Base-by-base conservation (phyloP, 2,888 invertebrate genomes). In the Leucophora obtusa region DNA sequence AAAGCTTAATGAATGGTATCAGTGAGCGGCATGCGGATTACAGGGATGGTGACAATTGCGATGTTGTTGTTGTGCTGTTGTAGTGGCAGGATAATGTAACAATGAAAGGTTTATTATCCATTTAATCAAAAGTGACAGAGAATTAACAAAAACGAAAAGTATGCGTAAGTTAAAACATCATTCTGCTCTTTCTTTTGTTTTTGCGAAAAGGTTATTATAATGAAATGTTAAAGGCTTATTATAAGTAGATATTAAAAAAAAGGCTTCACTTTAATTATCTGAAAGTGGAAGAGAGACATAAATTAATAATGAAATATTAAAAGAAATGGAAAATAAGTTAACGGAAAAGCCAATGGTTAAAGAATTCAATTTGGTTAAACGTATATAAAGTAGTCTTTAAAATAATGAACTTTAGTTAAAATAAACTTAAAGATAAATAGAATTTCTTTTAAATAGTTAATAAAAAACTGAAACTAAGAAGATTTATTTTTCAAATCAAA, bases 71-170 rank as follows among this genome's bases (percentile, higher is more conserved):
- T 54, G 15, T 54, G 50, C 8, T 18, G 17, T 21, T 53, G 43
- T 11, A 38, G 38, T 65, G 38, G 33, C 54, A 66, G 35, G 17
- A 53, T 35, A 62, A 62, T 7, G 58, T 38, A 54, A 53, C 54
- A 54, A 53, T 14, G 43, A 72, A 70, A 38, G 54, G 66, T 68
- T 72, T 78, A 72, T 78, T 78, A 78, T 68, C 71, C 66, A 66
- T 78, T 78, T 68, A 78, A 78, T 78, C 77, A 78, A 68, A 72
- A 78, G 60, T 72, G 77, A 78, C 77, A 72, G 28, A 47, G 50
- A 62, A 24, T 28, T 47, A 60, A 75, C 35, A 59, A 50, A 58
- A 65, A 50, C 50, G n/a, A 50, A 65, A 35, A 43, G 62, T 56
- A 38, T 33, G 53, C 28, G 66, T 68, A 68, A 75, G 43, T 66